Base-by-base conservation (phyloP, 2,797 vertebrate species). In the Oceanodroma leucorhoa region DNA sequence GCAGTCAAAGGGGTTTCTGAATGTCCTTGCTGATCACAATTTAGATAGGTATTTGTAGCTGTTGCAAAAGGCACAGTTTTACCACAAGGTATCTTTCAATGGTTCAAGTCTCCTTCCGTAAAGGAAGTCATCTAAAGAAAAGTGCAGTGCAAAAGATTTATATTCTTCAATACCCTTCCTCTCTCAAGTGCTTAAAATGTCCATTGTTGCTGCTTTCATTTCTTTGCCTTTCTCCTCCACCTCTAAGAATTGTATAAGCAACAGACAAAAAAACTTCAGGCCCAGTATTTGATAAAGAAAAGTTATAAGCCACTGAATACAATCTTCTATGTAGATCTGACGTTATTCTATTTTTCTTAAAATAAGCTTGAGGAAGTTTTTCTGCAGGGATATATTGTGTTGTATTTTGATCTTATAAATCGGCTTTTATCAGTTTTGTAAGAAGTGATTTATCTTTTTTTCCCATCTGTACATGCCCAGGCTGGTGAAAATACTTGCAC, bases 341-440 rank as follows among this genome's bases (percentile, higher is more conserved):
- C 5, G 5, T 24, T 32, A 8, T 66, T 65, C 10, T 61, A 0
- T 5, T 86, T 85, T 70, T 67, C 41, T 77, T 40, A 67, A 80
- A 85, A 85, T 66, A 40, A 83, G 32, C 45, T 64, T 67, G 54
- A 30, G 34, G 54, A 87, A 34, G 3, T 30, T 61, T 50, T 92
- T 89, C 19, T 82, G 19, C 30, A n/a, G 9, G 30, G 22, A 3
- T 58, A 8, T 11, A 5, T 51, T 78, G 24, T 90, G 34, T 58
- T 62, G 12, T 45, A 18, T 83, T 87, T 95, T 71, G 27, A 64
- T 67, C 87, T 75, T 48, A 55, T 67, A 70, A 73, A 54, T 57
- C 3, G 0, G 5, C 26, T 80, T 41, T 77, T 86, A 86, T 26
- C 50, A n/a, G 17, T 64, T 71, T 72, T 60, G 6, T 64, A 55